Conservation (phyloP, 2,888 invertebrate genomes). For the Pecten maximus region DNA sequence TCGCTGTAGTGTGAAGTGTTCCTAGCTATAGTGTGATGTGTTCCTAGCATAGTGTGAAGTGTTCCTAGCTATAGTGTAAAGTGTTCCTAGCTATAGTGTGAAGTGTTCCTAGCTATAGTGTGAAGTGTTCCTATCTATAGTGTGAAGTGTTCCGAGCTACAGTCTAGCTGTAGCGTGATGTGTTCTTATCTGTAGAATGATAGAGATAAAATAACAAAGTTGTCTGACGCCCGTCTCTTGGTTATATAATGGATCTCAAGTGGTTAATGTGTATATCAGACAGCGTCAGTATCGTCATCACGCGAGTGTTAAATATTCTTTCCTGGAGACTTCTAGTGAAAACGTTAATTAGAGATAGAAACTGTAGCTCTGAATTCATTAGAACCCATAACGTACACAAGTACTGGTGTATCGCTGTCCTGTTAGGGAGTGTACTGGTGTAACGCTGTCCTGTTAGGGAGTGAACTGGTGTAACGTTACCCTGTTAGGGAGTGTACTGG, state of each 20-base stretch:
- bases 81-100: no score
- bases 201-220: no score
- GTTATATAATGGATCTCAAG: not conserved
- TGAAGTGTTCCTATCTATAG: no score
- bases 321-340: not conserved
- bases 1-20: no score
- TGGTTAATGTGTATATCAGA: not conserved
- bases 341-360: not conserved
- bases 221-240: not conserved
- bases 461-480: not conserved
- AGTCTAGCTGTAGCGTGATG: no score
- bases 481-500: not conserved
- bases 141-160: no score
- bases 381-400: no score
- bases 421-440: not conserved
- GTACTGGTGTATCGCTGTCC: not conserved
- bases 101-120: no score
- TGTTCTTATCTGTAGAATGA: no score
- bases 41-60: no score
- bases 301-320: not conserved
- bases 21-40: no score
- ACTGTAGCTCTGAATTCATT: not conserved
- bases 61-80: no score
- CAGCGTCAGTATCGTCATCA: not conserved
- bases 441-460: not conserved